Evolutionary conservation across 2,113 vertebrate species (phyloP).

Genomic region (Reinhardtius hippoglossoides): DNA sequence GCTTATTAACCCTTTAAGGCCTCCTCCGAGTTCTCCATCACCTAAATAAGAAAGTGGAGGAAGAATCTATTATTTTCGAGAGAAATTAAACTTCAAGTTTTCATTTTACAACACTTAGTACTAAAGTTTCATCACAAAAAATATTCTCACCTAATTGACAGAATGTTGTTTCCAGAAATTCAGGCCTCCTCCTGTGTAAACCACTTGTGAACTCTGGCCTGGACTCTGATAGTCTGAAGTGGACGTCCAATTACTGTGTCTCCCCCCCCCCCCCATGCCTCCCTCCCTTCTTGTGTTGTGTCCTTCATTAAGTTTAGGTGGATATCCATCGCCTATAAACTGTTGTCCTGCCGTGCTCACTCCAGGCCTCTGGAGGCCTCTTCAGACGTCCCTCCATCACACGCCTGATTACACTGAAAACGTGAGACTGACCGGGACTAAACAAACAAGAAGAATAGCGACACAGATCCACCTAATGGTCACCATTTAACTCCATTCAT

Average conservation of each 20-base stretch:
- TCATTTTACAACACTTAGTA: no score
- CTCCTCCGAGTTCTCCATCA: no score
- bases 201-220: slow-evolving; percentile 38
- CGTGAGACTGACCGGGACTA: slow-evolving; percentile 71
- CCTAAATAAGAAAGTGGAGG: neutral
- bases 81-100: no score
- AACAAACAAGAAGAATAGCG: slow-evolving; percentile 79
- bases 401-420: slow-evolving; percentile 71
- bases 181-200: slow-evolving; percentile 23
- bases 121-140: neutral
- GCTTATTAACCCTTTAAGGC: no score
- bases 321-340: slow-evolving; percentile 55
- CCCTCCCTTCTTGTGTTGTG: slow-evolving; percentile 34
- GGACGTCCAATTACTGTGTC: slow-evolving; percentile 61
- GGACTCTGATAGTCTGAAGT: slow-evolving; percentile 54
- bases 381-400: slow-evolving; percentile 66
- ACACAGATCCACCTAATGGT: slow-evolving; percentile 77
- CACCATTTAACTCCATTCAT: slow-evolving; percentile 79
- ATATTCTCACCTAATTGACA: neutral
- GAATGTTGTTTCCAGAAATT: neutral
- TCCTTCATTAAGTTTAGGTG: slow-evolving; percentile 47
- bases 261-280: neutral
- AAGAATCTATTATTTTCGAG: neutral
- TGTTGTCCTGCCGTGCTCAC: slow-evolving; percentile 38
- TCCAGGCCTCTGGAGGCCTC: slow-evolving; percentile 38